phyloP scores from a whole-genome alignment of 2,113 vertebrate species.

The Oncorhynchus kisutch region DNA sequence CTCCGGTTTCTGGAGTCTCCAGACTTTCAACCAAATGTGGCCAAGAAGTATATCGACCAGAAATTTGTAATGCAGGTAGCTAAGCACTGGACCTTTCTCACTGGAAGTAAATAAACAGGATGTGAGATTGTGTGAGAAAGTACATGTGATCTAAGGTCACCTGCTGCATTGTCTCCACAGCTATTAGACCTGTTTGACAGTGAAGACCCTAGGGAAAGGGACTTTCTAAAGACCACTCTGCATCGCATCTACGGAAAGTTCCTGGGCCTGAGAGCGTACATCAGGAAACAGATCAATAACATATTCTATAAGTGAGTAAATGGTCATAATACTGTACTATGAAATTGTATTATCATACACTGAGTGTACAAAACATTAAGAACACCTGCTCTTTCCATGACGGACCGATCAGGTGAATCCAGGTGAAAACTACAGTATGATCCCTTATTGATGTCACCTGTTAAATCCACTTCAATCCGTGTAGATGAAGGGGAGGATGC shows the following conservation, averaged over 20 bases:
- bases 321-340: neutral
- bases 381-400: too few relatives aligned
- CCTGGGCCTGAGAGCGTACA: conserved; percentile 96
- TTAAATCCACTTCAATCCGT: too few relatives aligned
- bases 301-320: conserved; percentile 97
- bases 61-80: conserved; percentile 97
- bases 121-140: too few relatives aligned
- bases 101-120: too few relatives aligned
- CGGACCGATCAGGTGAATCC: too few relatives aligned
- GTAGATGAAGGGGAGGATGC: too few relatives aligned
- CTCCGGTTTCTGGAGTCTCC: conserved; percentile 97
- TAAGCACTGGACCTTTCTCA: conserved; percentile 39
- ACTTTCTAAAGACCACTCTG: conserved; percentile 98
- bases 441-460: too few relatives aligned
- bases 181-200: conserved; percentile 98
- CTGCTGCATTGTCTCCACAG: conserved; percentile 61
- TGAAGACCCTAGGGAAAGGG: conserved; percentile 97
- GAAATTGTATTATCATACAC: too few relatives aligned
- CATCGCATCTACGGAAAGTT: conserved; percentile 99
- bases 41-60: conserved; percentile 99
- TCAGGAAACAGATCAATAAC: conserved; percentile 99
- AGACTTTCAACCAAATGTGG: conserved; percentile 98
- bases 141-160: neutral
- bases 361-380: too few relatives aligned
- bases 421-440: too few relatives aligned